Evolutionary conservation across 2,113 vertebrate genomes (phyloP), one percentile per base, ranked within the genome.

Genomic region (Chamaetylas fuelleborni): DNA sequence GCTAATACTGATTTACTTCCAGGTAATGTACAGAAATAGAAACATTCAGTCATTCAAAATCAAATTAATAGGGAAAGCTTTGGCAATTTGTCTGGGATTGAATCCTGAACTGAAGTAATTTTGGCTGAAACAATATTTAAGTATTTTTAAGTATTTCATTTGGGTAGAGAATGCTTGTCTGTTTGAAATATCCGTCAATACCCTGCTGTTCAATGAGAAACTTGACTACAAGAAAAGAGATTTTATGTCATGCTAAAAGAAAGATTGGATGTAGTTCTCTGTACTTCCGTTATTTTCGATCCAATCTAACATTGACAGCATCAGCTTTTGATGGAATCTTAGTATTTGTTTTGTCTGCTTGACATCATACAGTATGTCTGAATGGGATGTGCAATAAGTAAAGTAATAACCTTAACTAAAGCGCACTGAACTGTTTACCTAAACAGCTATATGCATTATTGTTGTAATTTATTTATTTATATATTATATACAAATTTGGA

Each of bases 1-100:
- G 96, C 97, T 98, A 98, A 97, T 97, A 97, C 98, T 98, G 98
- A 99, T 97, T 98, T 99, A 98, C 98, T 98, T 98, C 97, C 99
- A 99, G 99, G 99, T 99, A 99, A 99, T 96, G 99, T 99, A 99
- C 99, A 98, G 98, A 98, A 98, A 97, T 98, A 98, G 97, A 98
- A 97, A 96, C 92, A 33, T 95, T 98, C 97, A 94, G 74, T 97
- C 78, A 65, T 77, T 97, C 95, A 84, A 94, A 96, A 96, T 79
- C 91, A 95, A 96, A 70, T 95, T 94, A 96, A 61, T 95, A 95
- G 93, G 64, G 82, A 80, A 96, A 94, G 64, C 92, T 95, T 93
- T 97, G 94, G 33, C 94, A 96, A 71, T 96, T 93, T 97, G 60
- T 80, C 81, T 93, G 92, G 94, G 92, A 91, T 92, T 94, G 70